Evolutionary conservation across 2,113 vertebrate species (phyloP), one percentile per base, ranked within the genome.

Genomic region (Manacus vitellinus): DNA sequence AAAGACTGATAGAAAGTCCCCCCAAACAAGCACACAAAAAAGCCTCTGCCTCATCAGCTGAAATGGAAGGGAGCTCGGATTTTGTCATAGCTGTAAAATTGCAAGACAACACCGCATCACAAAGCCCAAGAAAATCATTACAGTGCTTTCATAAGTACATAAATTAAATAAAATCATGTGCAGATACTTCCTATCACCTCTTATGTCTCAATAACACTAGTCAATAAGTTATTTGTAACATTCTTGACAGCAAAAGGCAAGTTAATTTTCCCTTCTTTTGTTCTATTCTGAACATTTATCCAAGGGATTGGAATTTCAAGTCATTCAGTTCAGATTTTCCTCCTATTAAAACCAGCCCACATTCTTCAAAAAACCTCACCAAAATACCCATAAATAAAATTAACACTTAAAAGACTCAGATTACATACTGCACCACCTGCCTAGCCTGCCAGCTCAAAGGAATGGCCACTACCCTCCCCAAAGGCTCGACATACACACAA

Each of bases 401-500:
- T 31, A 65, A 58, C 52, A 59, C 47, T 51, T 78, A 31, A 4
- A 74, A 72, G 41, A 49, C 61, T 83, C 61, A 9, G 12, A 31
- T 44, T 70, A 22, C 24, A 19, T 8, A 41, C 31, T 43, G n/a
- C 31, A 47, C 16, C 55, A 18, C 82, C 41, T 54, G 54, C 37
- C 76, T 67, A 39, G 30, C 66, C 61, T 58, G 22, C 47, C 27
- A 51, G 22, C 37, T 63, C 55, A 63, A 67, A 74, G 20, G 10
- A 19, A 15, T 33, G 74, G 61, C 41, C 35, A 17, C 67, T 5
- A 24, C 31, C 19, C 19, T 51, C 68, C 24, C 41, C 25, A 84
- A 71, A 61, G 33, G 30, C 30, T 37, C 37, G 24, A 56, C 28
- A n/a, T 55, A 30, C 23, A 37, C 1, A 0, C 0, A 0, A 27